phyloP scores from a whole-genome alignment of 1,140 invertebrate genomes.

The Diachasmimorpha longicaudata region DNA sequence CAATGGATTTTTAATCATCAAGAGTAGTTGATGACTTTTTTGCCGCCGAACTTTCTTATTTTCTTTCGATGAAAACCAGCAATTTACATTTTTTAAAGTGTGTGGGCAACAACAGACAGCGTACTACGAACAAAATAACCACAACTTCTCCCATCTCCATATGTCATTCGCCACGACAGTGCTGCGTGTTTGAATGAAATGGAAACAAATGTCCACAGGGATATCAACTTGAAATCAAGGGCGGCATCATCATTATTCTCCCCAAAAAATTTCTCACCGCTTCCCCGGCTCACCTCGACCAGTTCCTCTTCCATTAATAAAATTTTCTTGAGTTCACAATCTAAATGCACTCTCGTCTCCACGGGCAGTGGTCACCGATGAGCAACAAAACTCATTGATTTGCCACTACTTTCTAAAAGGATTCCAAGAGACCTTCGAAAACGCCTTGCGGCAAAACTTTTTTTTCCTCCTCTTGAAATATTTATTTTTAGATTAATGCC shows the following conservation, averaged over 20 bases:
- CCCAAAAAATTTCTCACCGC: not conserved
- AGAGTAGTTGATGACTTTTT: not conserved
- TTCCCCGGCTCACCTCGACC: not conserved
- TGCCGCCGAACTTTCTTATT: not conserved
- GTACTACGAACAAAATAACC: not conserved
- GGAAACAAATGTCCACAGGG: not conserved
- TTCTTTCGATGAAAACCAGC: not conserved
- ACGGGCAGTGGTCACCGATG: not conserved
- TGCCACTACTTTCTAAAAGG: slow-evolving; percentile 42
- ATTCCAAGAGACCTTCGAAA: slow-evolving; percentile 34
- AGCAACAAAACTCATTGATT: slow-evolving; percentile 22
- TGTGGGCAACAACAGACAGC: not conserved
- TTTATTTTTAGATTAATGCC: not conserved
- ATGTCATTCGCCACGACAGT: not conserved
- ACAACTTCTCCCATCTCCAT: not conserved
- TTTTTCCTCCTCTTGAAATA: slow-evolving; percentile 14
- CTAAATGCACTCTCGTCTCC: not conserved
- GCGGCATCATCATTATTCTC: slow-evolving; percentile 27
- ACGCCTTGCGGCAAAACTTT: slow-evolving; percentile 29
- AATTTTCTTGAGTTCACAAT: not conserved
- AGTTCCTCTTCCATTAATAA: slow-evolving; percentile 15
- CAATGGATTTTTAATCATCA: not conserved
- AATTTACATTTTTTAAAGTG: not conserved
- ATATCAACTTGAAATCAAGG: slow-evolving; percentile 29
- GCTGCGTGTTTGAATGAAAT: not conserved